These are phyloP conservation scores for Drosophila ficusphila DNA, from an alignment of 1,140 invertebrate genomes.

Conservation along the genomic window DNA sequence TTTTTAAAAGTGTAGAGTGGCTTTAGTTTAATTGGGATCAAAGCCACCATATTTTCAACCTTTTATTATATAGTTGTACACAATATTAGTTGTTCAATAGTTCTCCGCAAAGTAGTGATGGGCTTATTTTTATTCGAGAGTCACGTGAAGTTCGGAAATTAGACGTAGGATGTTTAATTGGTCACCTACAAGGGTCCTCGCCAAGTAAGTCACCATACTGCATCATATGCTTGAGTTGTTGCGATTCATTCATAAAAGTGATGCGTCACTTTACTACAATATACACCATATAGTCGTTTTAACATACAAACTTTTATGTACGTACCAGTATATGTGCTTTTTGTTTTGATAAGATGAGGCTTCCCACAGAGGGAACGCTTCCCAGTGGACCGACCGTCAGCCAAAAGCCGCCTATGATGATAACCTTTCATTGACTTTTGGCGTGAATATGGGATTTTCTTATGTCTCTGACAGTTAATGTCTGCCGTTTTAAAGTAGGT, in stretches of 20 bases:
- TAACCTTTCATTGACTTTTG: conserved; percentile 68
- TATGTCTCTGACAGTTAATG: conserved; percentile 57
- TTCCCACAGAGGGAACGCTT: conserved; percentile 71
- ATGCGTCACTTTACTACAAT: conserved; percentile 68
- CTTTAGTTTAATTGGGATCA: too few relatives aligned
- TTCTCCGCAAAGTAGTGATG: too few relatives aligned
- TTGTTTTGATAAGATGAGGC: conserved; percentile 56
- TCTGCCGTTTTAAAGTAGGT: conserved; percentile 58
- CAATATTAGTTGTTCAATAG: too few relatives aligned
- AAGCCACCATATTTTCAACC: too few relatives aligned
- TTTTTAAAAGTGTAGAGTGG: too few relatives aligned
- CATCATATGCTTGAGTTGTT: conserved; percentile 18
- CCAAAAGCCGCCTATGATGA: conserved; percentile 52
- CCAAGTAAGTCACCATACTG: conserved; percentile 4
- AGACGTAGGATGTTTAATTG: background rate
- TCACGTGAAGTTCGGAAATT: background rate
- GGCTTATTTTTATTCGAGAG: too few relatives aligned
- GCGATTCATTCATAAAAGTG: conserved; percentile 73
- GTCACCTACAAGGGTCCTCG: background rate
- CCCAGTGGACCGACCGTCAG: conserved; percentile 47
- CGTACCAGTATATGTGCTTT: conserved; percentile 13
- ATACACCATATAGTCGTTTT: conserved; percentile 48
- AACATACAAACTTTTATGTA: conserved; percentile 31
- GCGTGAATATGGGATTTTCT: conserved; percentile 59
- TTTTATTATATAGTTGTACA: too few relatives aligned